phyloP scores from a whole-genome alignment of 2,113 vertebrate species.

The Neomonachus schauinslandi region DNA sequence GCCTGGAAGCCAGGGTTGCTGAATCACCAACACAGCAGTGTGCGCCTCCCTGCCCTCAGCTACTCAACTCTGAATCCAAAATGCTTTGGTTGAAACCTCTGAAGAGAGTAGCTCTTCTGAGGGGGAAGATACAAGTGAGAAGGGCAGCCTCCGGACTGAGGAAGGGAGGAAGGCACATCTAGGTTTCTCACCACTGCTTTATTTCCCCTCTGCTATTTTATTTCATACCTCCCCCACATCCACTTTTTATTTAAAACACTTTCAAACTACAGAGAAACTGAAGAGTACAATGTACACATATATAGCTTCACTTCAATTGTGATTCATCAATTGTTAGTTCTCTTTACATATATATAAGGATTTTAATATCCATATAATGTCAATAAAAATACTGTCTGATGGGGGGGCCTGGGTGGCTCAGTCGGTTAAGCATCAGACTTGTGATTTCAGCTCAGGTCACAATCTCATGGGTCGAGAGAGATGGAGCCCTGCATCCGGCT shows the following conservation, averaged over 20 bases:
- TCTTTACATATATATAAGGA: background rate
- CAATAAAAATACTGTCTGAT: background rate
- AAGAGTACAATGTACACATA: background rate
- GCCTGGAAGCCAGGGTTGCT: background rate
- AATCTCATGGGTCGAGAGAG: background rate
- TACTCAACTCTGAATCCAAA: background rate
- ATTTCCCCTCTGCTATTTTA: background rate
- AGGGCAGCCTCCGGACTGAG: background rate
- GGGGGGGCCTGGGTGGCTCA: background rate
- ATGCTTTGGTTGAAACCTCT: background rate
- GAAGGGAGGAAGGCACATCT: background rate
- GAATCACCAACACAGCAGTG: background rate
- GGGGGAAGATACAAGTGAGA: too few relatives aligned
- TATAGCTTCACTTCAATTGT: background rate
- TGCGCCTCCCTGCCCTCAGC: background rate
- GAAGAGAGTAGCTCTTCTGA: background rate
- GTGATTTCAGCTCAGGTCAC: background rate
- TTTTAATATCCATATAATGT: background rate
- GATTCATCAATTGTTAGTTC: background rate
- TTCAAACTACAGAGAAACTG: background rate
- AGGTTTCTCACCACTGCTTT: background rate
- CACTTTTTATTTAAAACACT: background rate
- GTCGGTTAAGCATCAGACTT: background rate
- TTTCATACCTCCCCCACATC: background rate
- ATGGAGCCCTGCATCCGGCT: background rate